Base-by-base conservation (phyloP, 2,888 invertebrate species). In the Kryphioiulus occultus region DNA sequence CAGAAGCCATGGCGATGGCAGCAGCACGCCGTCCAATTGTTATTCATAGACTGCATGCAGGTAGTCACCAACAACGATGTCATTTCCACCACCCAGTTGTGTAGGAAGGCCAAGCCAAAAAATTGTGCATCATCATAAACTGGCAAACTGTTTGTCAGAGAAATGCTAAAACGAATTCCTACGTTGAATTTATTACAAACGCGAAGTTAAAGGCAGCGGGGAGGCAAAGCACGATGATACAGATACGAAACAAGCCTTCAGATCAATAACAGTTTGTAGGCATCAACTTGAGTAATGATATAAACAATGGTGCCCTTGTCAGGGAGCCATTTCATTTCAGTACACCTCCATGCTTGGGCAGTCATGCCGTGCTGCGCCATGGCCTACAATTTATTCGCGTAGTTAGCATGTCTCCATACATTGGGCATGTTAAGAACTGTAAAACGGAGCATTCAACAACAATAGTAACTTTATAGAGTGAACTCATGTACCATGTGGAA, bases 241-340 rank as follows among this genome's bases (percentile, higher is more conserved):
- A 30, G 78, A 78, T 26, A 68, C 78, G 30, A 17, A 78, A 78
- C 26, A 78, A 78, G 78, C 26, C 78, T 78, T 78, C 78, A 30
- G 78, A 78, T 78, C 78, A 78, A 78, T 78, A 78, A 78, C 78
- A 78, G 78, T 78, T 78, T 78, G 78, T 78, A 78, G 78, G 78
- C 78, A 78, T 78, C 78, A 78, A 78, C 78, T 78, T 78, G 78
- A 78, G 78, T 78, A 78, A 78, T 78, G 78, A 78, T 78, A 78
- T 78, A 78, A 78, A 78, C 78, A 78, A 78, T 78, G 30, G 78
- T 30, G 78, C 78, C 78, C 78, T 78, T 78, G 78, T 78, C 78
- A 78, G 3, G 12, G 15, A 15, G 30, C 78, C 26, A 78, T 78
- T 78, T 78, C 78, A 30, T 30, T 30, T 30, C 78, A 78, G 17